These are phyloP conservation scores for Todus mexicanus DNA, from an alignment of 2,797 vertebrate genomes.

Conservation along the genomic window DNA sequence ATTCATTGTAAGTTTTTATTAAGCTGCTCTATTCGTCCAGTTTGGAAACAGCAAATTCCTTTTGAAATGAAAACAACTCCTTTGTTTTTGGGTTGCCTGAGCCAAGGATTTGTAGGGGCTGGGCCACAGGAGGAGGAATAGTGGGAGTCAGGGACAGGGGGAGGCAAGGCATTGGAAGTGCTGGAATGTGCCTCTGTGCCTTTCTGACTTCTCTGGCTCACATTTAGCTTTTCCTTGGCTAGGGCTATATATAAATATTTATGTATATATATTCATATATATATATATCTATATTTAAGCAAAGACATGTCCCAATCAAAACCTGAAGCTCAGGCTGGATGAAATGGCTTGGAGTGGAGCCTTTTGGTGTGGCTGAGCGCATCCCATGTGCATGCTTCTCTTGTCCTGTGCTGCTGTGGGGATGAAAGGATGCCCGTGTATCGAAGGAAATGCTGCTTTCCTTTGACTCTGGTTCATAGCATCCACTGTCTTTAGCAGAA, in stretches of 20 bases:
- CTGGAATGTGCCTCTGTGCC: neutral
- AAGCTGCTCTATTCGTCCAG: constrained; percentile 69
- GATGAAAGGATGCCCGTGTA: neutral
- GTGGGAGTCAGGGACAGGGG: neutral
- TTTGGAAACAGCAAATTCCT: constrained; percentile 72
- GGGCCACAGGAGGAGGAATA: constrained; percentile 32
- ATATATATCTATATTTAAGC: neutral
- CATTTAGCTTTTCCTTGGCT: neutral
- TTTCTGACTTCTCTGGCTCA: neutral
- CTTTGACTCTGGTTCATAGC: neutral
- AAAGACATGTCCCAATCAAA: neutral
- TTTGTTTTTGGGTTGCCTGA: constrained; percentile 61
- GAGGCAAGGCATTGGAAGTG: neutral
- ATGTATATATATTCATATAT: constrained; percentile 19
- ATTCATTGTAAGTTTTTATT: constrained; percentile 73
- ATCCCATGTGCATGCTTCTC: neutral
- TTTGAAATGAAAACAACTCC: constrained; percentile 67
- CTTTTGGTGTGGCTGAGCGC: neutral
- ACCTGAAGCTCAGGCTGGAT: neutral
- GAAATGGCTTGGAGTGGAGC: constrained; percentile 1
- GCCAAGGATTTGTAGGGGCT: constrained; percentile 47
- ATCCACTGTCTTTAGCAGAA: neutral
- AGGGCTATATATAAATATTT: constrained; percentile 38
- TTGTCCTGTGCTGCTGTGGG: neutral
- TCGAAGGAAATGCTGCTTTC: neutral